Conservation (phyloP, 2,113 vertebrate species). For the Psittacara wagleri region DNA sequence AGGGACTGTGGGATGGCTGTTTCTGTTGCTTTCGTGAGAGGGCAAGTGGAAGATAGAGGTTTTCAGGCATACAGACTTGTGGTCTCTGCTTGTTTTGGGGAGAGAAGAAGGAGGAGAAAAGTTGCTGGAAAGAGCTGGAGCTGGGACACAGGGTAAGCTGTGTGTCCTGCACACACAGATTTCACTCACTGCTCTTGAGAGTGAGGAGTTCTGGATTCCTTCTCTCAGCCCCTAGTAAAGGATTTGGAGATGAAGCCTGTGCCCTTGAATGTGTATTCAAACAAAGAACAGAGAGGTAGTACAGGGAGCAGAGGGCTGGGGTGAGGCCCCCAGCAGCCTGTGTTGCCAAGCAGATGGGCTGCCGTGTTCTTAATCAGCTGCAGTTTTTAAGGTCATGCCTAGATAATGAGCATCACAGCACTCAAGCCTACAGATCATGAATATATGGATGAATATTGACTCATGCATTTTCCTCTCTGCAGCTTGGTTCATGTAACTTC, state of each 20-base stretch:
- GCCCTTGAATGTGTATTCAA: neutral
- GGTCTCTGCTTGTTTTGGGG: neutral
- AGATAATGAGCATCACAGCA: slow-evolving; percentile 55
- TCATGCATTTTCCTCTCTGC: neutral
- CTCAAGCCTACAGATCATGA: slow-evolving; percentile 43
- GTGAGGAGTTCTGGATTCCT: neutral
- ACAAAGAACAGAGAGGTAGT: neutral
- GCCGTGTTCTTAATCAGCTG: slow-evolving; percentile 61
- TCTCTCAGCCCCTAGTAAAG: neutral
- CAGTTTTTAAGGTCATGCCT: slow-evolving; percentile 68
- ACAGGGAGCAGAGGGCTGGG: slow-evolving; percentile 8
- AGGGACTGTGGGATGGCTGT: neutral
- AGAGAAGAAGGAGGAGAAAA: neutral
- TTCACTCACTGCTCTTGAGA: neutral
- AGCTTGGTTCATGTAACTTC: neutral
- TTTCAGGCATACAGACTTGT: neutral
- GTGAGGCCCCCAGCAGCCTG: slow-evolving; percentile 42
- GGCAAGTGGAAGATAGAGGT: neutral
- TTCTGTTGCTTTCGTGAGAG: neutral
- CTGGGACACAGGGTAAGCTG: neutral
- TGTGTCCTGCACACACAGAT: neutral
- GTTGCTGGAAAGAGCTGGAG: neutral
- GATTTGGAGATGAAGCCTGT: neutral
- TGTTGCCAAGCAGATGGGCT: slow-evolving; percentile 55
- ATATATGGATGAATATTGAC: slow-evolving; percentile 66